Conservation (phyloP, 2,113 vertebrate genomes). For the Bos indicus region DNA sequence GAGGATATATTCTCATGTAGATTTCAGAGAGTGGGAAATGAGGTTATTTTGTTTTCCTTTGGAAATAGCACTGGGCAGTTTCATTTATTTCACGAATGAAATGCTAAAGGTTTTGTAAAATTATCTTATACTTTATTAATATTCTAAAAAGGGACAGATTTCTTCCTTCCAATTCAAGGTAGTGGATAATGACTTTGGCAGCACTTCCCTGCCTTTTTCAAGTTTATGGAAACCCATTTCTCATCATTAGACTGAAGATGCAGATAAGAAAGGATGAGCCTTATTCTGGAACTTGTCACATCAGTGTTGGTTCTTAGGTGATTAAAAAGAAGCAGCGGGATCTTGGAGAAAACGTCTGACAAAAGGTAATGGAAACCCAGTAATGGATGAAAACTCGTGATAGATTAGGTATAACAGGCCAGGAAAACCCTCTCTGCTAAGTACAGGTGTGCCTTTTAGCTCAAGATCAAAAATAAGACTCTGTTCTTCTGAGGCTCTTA, state of each 20-base stretch:
- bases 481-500: background rate
- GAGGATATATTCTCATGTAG: background rate
- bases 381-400: background rate
- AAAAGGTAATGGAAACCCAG: conserved; percentile 34
- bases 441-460: background rate
- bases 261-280: background rate
- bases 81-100: conserved; percentile 22
- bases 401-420: background rate
- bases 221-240: conserved; percentile 44
- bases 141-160: conserved; percentile 23
- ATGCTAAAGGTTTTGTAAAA: background rate
- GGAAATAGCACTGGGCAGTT: background rate
- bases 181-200: conserved; percentile 39
- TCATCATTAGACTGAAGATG: conserved; percentile 7
- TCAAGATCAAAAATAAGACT: background rate
- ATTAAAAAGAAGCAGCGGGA: background rate
- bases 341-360: background rate
- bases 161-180: background rate
- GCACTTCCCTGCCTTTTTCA: background rate
- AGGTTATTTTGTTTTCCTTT: background rate
- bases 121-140: conserved; percentile 8
- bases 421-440: background rate
- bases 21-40: background rate
- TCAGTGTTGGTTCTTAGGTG: background rate
- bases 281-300: background rate